Conservation (phyloP, 2,888 invertebrate species). For the Corythucha ciliata region DNA sequence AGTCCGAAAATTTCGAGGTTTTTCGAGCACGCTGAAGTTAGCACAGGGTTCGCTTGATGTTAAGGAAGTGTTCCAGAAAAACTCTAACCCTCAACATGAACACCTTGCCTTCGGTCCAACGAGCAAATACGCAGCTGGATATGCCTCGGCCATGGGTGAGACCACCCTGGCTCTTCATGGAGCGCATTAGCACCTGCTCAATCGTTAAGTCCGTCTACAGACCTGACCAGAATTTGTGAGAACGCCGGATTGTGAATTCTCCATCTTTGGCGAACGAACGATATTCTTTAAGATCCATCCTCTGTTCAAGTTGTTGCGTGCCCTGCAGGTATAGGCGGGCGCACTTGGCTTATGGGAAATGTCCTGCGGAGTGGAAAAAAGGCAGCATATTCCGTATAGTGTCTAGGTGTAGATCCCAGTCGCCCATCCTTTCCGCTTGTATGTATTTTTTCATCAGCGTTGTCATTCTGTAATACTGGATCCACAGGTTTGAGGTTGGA, state of each 20-base stretch:
- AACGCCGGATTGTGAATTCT: slow-evolving; percentile 22
- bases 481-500: too few relatives aligned
- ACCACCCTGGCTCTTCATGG: slow-evolving; percentile 33
- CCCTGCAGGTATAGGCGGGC: slow-evolving; percentile 34
- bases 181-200: slow-evolving; percentile 38
- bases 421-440: too few relatives aligned
- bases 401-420: too few relatives aligned
- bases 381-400: too few relatives aligned
- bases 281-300: slow-evolving; percentile 14
- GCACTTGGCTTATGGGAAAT: too few relatives aligned
- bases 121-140: slow-evolving; percentile 26
- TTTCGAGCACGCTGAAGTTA: too few relatives aligned
- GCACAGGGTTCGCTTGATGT: slow-evolving; percentile 21
- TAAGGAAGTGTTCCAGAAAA: slow-evolving; percentile 31
- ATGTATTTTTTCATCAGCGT: too few relatives aligned
- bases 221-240: slow-evolving; percentile 24
- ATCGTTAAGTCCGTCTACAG: slow-evolving; percentile 33
- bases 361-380: too few relatives aligned
- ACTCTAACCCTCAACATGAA: slow-evolving; percentile 27
- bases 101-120: slow-evolving; percentile 31
- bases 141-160: slow-evolving; percentile 30
- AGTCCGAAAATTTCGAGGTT: too few relatives aligned
- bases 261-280: slow-evolving; percentile 8
- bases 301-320: slow-evolving; percentile 17
- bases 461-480: too few relatives aligned